These are phyloP conservation scores for Drosophila diplacantha DNA, from an alignment of 2,888 invertebrate genomes.

Conservation along the genomic window DNA sequence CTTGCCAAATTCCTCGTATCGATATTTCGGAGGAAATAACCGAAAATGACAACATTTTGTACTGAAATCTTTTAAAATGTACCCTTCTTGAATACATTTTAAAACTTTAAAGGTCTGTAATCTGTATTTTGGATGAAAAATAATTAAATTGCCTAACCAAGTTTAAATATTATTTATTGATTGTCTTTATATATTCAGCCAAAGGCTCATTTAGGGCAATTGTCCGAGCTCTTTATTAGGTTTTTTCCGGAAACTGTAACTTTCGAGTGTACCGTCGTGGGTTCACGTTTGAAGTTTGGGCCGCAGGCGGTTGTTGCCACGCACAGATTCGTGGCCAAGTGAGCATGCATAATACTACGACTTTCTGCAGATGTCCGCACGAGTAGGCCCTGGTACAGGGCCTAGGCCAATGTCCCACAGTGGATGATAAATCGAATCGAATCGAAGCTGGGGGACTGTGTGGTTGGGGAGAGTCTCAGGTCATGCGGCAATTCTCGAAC, in stretches of 20 bases:
- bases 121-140: not conserved
- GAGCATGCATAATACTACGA: slow-evolving; percentile 46
- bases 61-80: not conserved
- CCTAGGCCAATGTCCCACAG: slow-evolving; percentile 3
- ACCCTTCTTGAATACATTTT: not conserved
- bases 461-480: slow-evolving; percentile 8
- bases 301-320: slow-evolving; percentile 46
- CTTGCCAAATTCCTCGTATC: not conserved
- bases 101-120: not conserved
- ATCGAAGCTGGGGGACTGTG: not conserved
- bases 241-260: slow-evolving; percentile 12
- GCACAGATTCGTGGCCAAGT: slow-evolving; percentile 59
- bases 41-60: not conserved
- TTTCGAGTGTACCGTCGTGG: slow-evolving; percentile 9
- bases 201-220: too few species aligned
- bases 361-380: slow-evolving; percentile 44
- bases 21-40: not conserved
- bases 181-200: not conserved
- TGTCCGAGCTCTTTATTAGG: not conserved
- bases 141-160: not conserved
- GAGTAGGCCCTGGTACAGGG: slow-evolving; percentile 28
- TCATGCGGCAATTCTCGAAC: slow-evolving; percentile 42
- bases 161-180: not conserved
- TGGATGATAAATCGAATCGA: slow-evolving; percentile 34
- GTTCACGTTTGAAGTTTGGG: slow-evolving; percentile 23